Evolutionary conservation across 2,888 invertebrate species (phyloP).

Genomic region (Ommatoiulus sabulosus): DNA sequence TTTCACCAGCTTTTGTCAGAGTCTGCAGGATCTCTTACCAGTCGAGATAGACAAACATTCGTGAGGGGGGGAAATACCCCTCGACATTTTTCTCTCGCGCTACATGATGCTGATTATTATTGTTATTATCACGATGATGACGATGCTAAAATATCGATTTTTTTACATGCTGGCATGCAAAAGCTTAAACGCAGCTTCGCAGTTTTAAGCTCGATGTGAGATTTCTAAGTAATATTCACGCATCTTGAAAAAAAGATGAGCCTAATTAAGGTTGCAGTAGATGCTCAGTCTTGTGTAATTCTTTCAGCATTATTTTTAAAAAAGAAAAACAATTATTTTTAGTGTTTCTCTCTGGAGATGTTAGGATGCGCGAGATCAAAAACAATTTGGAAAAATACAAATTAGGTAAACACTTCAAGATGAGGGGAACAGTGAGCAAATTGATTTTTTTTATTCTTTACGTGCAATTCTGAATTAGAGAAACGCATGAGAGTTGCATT

Average conservation of each 20-base stretch:
- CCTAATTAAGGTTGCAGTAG: not conserved
- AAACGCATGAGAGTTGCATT: no score
- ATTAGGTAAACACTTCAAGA: no score
- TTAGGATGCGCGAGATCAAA: no score
- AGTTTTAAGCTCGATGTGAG: not conserved
- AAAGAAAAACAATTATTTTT: no score
- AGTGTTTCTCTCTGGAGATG: no score
- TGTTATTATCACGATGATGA: not conserved
- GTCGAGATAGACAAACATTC: not conserved
- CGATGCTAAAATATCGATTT: slow-evolving; percentile 4
- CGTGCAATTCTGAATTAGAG: no score
- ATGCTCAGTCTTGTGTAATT: no score
- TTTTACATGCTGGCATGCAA: not conserved
- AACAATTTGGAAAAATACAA: no score
- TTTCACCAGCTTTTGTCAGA: not conserved
- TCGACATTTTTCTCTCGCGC: not conserved
- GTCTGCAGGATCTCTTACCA: not conserved
- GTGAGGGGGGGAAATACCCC: not conserved
- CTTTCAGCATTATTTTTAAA: not conserved
- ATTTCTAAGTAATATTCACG: not conserved
- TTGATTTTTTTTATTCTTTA: no score
- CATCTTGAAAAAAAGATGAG: not conserved
- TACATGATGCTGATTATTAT: slow-evolving; percentile 19
- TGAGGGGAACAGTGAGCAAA: no score
- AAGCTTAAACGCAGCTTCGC: not conserved